Base-by-base conservation (phyloP, 1,140 invertebrate genomes). In the Caenorhabditis remanei region DNA sequence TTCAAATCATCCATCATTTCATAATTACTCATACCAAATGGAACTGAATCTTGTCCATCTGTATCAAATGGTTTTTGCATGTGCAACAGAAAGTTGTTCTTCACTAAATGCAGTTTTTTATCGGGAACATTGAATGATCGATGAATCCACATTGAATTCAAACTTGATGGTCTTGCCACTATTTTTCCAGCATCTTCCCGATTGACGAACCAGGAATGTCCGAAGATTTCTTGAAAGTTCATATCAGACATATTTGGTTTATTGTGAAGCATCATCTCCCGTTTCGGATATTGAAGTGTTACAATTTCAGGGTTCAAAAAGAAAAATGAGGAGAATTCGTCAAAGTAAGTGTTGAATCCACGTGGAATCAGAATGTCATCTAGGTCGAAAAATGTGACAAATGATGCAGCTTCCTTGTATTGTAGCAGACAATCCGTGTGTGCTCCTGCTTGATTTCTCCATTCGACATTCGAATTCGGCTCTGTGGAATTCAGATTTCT, bases 401-500 rank as follows among this genome's bases (percentile, higher is more conserved):
- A 79, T 0, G 32, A 11, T 0, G 71, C 71, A 5, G 71, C 43
- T 11, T 79, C 71, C 53, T 79, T 79, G 46, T 79, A 79, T 24
- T 79, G 71, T 24, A 79, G 19, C 1, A 79, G 46, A 21, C 71
- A 79, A 79, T 79, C 71, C 13, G 71, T 79, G 16, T 79, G 71
- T 46, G 71, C 71, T 13, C 71, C 71, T 50, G 71, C 71, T 43
- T 79, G 71, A 50, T 79, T 79, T 50, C 71, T 79, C 71, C 71
- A 79, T 79, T 79, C 71, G 14, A 79, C 21, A 50, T 79, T 79
- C 7, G 43, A 48, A 53, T 79, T 79, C 16, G 71, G 71, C n/a
- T 79, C 71, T 9, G 46, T 24, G 8, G 19, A 79, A 50, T n/a
- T 48, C 11, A 13, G 8, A 53, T 50, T 21, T 0, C 4, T 32